Conservation (phyloP, 2,797 vertebrate species). For the Sebastiscus tertius region DNA sequence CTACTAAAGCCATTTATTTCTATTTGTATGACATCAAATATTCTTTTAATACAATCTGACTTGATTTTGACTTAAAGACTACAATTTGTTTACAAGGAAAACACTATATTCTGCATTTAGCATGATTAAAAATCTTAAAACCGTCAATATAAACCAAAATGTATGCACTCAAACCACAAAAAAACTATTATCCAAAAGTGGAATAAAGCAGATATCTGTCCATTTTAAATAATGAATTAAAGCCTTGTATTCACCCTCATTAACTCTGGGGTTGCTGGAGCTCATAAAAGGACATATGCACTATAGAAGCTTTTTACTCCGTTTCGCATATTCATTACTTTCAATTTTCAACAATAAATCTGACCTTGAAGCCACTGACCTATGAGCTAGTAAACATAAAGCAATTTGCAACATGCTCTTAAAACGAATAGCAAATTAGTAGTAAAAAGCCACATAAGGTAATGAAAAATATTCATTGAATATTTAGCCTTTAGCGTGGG, state of each 20-base stretch:
- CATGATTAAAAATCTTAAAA: neutral
- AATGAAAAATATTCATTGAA: constrained; percentile 68
- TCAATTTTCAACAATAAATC: constrained; percentile 65
- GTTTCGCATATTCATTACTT: constrained; percentile 73
- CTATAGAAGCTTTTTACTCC: constrained; percentile 53
- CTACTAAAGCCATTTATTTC: neutral
- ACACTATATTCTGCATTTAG: neutral
- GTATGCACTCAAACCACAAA: neutral
- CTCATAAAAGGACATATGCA: constrained; percentile 68
- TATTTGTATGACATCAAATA: neutral
- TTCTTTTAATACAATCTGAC: neutral
- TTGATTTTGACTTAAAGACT: neutral
- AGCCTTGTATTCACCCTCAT: constrained; percentile 70
- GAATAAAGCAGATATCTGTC: constrained; percentile 18
- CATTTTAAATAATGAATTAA: constrained; percentile 60
- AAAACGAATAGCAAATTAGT: constrained; percentile 77
- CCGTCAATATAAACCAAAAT: neutral
- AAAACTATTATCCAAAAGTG: neutral
- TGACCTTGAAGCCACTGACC: constrained; percentile 71
- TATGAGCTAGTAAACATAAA: constrained; percentile 78
- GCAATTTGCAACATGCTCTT: constrained; percentile 73
- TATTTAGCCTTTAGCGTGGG: constrained; percentile 55
- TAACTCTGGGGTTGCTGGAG: constrained; percentile 60
- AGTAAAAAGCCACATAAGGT: constrained; percentile 75
- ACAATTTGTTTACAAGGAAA: neutral